Evolutionary conservation across 2,888 invertebrate genomes (phyloP).

Genomic region (Epinotia demarniana): DNA sequence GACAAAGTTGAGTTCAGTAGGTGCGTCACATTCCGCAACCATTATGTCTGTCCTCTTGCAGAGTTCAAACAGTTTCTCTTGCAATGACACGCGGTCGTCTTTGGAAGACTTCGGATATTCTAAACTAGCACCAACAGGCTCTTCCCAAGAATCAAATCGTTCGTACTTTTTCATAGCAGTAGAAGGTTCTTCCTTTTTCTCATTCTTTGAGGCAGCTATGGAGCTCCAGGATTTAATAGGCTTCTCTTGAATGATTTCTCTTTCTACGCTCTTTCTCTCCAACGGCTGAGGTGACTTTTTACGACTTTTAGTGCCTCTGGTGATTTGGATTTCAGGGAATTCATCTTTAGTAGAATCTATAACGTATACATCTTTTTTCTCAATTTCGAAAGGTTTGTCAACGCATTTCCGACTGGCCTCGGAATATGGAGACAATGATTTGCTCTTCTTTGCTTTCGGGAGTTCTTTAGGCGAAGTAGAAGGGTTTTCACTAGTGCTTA

Average conservation of each 20-base stretch:
- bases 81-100: conserved; percentile 61
- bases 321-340: conserved; percentile 79
- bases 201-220: conserved; percentile 74
- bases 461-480: conserved; percentile 57
- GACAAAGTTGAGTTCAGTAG: conserved; percentile 75
- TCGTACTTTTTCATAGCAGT: conserved; percentile 25
- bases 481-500: conserved; percentile 50
- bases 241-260: conserved; percentile 59
- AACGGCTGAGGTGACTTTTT: conserved; percentile 70
- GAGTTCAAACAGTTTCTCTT: conserved; percentile 74
- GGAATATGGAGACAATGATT: conserved; percentile 66
- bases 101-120: conserved; percentile 57
- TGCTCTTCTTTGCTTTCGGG: conserved; percentile 66
- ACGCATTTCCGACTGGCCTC: conserved; percentile 60
- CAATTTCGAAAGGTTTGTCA: conserved; percentile 60
- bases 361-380: conserved; percentile 75
- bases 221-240: conserved; percentile 83
- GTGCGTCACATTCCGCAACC: conserved; percentile 79
- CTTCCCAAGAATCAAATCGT: conserved; percentile 34
- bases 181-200: conserved; percentile 56
- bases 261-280: conserved; percentile 54
- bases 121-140: conserved; percentile 46
- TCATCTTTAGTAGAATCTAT: conserved; percentile 78
- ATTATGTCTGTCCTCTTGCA: conserved; percentile 80
- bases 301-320: conserved; percentile 67